A percentile compares a stretch with the other conserved stretches of the same genome.
Evolutionary conservation across 2,888 invertebrate genomes (phyloP).

Genomic region (Agrotis clavis): DNA sequence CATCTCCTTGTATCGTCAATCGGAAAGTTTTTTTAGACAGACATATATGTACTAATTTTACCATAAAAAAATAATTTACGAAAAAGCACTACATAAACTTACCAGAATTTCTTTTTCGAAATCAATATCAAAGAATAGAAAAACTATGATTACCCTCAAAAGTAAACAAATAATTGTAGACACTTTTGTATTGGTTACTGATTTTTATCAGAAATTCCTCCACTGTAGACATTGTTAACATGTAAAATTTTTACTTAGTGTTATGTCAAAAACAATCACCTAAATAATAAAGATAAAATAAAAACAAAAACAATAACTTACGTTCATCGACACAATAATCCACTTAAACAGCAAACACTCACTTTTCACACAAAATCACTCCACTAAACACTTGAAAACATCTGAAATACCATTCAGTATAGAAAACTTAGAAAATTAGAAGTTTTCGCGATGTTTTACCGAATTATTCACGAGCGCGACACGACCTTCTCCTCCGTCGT

Average conservation of each 20-base stretch:
- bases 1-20: background rate
- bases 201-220: background rate
- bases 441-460: constrained; percentile 63
- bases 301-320: constrained; percentile 46
- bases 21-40: background rate
- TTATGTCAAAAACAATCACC: constrained; percentile 12
- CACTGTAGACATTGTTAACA: background rate
- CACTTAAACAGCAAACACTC: constrained; percentile 47
- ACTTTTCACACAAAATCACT: constrained; percentile 54
- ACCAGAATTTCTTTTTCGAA: background rate
- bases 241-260: constrained; percentile 7
- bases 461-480: constrained; percentile 19
- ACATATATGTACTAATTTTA: background rate
- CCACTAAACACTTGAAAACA: constrained; percentile 46
- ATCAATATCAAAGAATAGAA: no score
- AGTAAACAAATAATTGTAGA: background rate
- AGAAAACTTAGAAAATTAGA: constrained; percentile 15
- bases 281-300: constrained; percentile 26
- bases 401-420: constrained; percentile 16
- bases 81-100: background rate
- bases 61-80: background rate
- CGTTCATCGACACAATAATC: constrained; percentile 52
- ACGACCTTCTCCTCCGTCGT: constrained; percentile 36
- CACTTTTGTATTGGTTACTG: background rate
- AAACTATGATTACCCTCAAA: background rate